Base-by-base conservation (phyloP, 2,113 vertebrate species). In the Pyrgilauda ruficollis region DNA sequence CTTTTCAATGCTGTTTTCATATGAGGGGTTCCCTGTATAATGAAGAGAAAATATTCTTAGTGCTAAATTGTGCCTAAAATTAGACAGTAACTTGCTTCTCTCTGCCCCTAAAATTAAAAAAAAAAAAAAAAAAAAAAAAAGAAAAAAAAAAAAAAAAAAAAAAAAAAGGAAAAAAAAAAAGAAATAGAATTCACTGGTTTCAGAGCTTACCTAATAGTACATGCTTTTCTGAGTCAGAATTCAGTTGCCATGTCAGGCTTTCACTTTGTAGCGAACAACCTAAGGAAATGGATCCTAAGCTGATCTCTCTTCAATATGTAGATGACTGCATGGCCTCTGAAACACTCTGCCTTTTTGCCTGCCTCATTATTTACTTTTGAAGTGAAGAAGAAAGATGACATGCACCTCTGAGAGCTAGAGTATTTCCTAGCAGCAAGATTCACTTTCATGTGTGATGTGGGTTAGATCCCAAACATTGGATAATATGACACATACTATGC, bases 351-450 rank as follows among this genome's bases (percentile, higher is more conserved):
- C 52, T 89, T 84, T 93, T 92, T 84, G 24, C 62, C 66, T 7
- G 2, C 53, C 70, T 95, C 84, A 83, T 95, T 97, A 89, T 85
- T 92, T 83, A 53, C 67, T 73, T 92, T 94, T 91, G 93, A 96
- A 87, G 93, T 58, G 77, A 87, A 82, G 62, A 96, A 96, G 66
- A 95, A 95, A 94, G 81, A 46, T 1, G 14, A 85, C 87, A 89
- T 46, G 37, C 20, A 91, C 77, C 81, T 95, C 78, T 91, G 84
- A 96, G 84, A 91, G 53, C 28, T 41, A 30, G 20, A 73, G 66
- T 64, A 61, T 85, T 96, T 95, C 81, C 53, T 89, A 95, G 77
- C 46, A 82, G 66, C 26, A 58, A 91, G 81, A 76, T 66, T 93
- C 37, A 53, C 89, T 94, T 95, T 92, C 53, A 89, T 62, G 53